Evolutionary conservation across 2,888 invertebrate species (phyloP).

Genomic region (Drosophila kuntzei): DNA sequence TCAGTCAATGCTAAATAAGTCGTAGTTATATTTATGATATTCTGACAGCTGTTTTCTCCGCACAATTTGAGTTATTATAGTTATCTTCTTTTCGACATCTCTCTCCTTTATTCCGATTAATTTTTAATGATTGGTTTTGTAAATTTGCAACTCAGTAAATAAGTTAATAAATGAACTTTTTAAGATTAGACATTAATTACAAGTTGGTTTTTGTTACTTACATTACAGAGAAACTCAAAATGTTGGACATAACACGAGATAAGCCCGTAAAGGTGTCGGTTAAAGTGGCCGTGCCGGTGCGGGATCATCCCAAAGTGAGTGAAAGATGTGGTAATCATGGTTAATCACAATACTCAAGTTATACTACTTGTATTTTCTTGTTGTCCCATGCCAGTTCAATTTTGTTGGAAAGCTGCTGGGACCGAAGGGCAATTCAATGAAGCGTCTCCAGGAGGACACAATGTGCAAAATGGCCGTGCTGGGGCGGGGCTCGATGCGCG

Average conservation of each 20-base stretch:
- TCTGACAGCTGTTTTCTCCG: constrained; percentile 13
- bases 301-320: constrained; percentile 94
- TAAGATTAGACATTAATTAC: neutral
- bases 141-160: neutral
- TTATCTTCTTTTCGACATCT: neutral
- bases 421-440: constrained; percentile 96
- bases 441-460: constrained; percentile 96
- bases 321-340: constrained; percentile 11
- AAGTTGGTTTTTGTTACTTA: constrained; percentile 16
- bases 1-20: neutral
- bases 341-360: constrained; percentile 34
- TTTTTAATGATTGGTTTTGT: too few relatives aligned
- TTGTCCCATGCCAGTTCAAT: constrained; percentile 90
- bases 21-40: neutral
- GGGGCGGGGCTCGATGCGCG: constrained; percentile 97
- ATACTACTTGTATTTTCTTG: constrained; percentile 10
- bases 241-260: constrained; percentile 94
- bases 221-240: constrained; percentile 87
- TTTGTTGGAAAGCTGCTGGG: constrained; percentile 97
- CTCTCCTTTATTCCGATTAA: too few relatives aligned
- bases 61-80: neutral
- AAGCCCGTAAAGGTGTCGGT: constrained; percentile 95
- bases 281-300: constrained; percentile 93
- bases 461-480: constrained; percentile 98
- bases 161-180: too few relatives aligned